A percentile compares a stretch with the other conserved stretches of the same genome.
Conservation (phyloP, 2,797 vertebrate genomes). For the Pangasius sanitwongsei region DNA sequence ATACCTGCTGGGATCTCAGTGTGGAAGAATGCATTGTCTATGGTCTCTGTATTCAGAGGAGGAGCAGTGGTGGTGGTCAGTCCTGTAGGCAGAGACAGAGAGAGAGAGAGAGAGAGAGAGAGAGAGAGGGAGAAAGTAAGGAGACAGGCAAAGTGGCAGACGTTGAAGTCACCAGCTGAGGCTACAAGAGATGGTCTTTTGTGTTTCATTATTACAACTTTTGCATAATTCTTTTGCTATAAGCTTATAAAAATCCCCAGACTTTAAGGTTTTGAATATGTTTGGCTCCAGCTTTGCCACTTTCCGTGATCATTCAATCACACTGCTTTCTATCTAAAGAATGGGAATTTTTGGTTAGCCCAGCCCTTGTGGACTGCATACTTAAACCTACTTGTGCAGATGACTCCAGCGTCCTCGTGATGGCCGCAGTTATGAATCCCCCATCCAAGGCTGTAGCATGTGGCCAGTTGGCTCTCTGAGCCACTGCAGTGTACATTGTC, state of each 20-base stretch:
- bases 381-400: slow-evolving; percentile 80
- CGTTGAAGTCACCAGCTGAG: neutral
- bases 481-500: slow-evolving; percentile 92
- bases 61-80: slow-evolving; percentile 57
- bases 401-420: slow-evolving; percentile 91
- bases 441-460: slow-evolving; percentile 90
- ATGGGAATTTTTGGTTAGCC: neutral
- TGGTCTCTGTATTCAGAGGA: slow-evolving; percentile 54
- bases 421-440: slow-evolving; percentile 95
- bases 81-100: slow-evolving; percentile 36
- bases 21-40: neutral
- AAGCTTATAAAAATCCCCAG: neutral
- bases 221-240: neutral
- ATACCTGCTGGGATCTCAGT: slow-evolving; percentile 67
- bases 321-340: neutral
- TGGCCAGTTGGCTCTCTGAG: slow-evolving; percentile 73
- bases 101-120: neutral
- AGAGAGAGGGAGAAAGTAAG: neutral
- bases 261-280: neutral
- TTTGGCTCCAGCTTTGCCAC: neutral
- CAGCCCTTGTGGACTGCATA: neutral
- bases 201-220: neutral
- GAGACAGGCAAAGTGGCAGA: neutral
- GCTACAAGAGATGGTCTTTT: neutral
- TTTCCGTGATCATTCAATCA: neutral